Percentiles rank a stretch among this genome's conserved stretches.
phyloP scores from a whole-genome alignment of 2,888 invertebrate species.

The Deladenus siricidicola region DNA sequence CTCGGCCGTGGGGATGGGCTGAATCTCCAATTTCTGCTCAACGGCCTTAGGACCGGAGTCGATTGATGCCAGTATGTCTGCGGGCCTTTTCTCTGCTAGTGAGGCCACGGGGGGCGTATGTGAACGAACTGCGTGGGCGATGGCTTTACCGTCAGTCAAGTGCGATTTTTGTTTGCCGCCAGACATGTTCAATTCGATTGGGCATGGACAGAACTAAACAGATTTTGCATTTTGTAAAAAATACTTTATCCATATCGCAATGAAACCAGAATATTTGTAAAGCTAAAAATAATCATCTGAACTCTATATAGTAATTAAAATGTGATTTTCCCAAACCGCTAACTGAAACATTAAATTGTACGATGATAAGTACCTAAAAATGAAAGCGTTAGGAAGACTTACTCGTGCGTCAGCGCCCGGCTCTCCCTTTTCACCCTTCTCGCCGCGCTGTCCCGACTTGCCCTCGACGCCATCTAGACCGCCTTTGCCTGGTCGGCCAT shows the following conservation, averaged over 20 bases:
- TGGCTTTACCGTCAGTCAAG: no score
- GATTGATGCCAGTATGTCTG: not conserved
- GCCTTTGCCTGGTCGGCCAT: conserved; percentile 35
- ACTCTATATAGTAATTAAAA: not conserved
- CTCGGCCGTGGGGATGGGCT: not conserved
- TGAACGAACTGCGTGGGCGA: not conserved
- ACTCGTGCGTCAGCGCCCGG: conserved; percentile 47
- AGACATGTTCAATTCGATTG: conserved; percentile 36
- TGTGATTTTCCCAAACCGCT: not conserved
- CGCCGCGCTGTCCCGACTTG: conserved; percentile 34
- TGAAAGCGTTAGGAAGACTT: conserved; percentile 28
- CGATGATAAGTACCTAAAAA: not conserved
- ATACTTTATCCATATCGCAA: no score
- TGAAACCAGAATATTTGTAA: no score
- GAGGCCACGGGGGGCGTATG: not conserved
- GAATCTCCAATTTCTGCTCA: not conserved
- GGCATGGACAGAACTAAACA: conserved; percentile 46
- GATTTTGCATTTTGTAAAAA: not conserved
- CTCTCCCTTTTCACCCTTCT: conserved; percentile 38
- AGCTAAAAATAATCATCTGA: no score
- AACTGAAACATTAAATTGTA: no score
- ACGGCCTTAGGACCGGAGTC: not conserved
- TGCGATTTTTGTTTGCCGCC: conserved; percentile 9
- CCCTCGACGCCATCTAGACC: conserved; percentile 50
- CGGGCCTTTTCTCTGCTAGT: not conserved